Evolutionary conservation across 2,888 invertebrate genomes (phyloP).

Genomic region (Philhelius pedissequus): DNA sequence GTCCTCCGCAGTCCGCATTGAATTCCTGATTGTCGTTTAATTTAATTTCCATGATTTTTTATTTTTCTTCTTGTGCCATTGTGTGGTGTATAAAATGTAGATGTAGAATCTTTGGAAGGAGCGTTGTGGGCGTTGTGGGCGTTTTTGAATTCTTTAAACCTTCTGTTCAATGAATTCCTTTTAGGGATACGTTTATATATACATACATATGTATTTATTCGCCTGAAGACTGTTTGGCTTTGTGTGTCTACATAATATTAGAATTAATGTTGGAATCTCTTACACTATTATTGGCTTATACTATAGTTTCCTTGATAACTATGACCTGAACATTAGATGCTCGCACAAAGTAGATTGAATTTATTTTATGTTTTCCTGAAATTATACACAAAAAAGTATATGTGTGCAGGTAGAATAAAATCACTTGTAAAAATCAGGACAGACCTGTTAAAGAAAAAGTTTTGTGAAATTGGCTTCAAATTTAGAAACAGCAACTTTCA

Average conservation of each 20-base stretch:
- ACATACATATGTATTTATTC: background rate
- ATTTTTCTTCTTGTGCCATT: conserved; percentile 22
- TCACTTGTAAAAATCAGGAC: background rate
- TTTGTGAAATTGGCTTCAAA: too few relatives aligned
- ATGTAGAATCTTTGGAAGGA: background rate
- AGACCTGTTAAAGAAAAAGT: background rate
- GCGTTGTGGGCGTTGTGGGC: background rate
- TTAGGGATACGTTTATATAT: background rate
- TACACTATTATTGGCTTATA: background rate
- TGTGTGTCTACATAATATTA: too few relatives aligned
- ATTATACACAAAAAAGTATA: background rate
- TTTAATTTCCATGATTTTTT: conserved; percentile 57
- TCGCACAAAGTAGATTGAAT: background rate
- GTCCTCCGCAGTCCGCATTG: conserved; percentile 19
- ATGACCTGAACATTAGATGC: background rate
- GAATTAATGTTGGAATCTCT: background rate
- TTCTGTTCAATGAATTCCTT: background rate
- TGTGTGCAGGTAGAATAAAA: background rate
- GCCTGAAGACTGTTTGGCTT: background rate
- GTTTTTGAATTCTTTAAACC: background rate
- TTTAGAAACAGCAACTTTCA: too few relatives aligned
- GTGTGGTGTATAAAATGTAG: background rate
- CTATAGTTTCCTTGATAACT: background rate
- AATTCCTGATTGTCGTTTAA: conserved; percentile 58
- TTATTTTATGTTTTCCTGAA: background rate